Evolutionary conservation across 2,888 invertebrate genomes (phyloP).

Genomic region (Andrena bicolor): DNA sequence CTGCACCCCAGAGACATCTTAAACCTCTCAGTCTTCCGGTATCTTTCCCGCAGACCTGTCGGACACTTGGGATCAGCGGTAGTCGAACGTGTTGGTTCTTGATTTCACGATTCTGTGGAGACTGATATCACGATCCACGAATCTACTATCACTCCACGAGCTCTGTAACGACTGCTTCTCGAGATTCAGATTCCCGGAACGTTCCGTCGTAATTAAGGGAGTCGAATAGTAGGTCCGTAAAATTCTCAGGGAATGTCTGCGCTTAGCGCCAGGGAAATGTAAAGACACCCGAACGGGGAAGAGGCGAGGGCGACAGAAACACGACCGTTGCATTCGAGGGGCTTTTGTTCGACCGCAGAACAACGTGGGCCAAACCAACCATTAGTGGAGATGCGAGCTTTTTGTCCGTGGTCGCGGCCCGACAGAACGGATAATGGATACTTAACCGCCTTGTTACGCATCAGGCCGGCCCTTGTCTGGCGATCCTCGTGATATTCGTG

Average conservation of each 20-base stretch:
- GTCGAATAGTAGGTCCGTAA: too few species aligned
- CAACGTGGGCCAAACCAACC: constrained; percentile 49
- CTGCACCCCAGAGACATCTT: neutral
- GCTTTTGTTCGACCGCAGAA: constrained; percentile 51
- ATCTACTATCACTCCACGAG: too few species aligned
- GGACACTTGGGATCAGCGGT: neutral
- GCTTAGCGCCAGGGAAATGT: neutral
- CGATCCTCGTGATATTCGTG: constrained; percentile 41
- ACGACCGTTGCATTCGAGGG: constrained; percentile 30
- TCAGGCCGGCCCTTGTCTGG: constrained; percentile 48
- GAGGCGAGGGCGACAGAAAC: constrained; percentile 6
- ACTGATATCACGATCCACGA: neutral
- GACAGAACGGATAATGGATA: constrained; percentile 67
- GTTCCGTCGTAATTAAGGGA: too few species aligned
- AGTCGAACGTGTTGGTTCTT: neutral
- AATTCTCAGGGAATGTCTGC: neutral
- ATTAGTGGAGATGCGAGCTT: constrained; percentile 61
- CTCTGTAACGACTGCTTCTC: too few species aligned
- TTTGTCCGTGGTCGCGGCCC: constrained; percentile 59
- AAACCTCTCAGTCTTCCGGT: neutral
- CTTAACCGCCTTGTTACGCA: constrained; percentile 68
- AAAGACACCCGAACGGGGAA: neutral
- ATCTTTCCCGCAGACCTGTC: neutral
- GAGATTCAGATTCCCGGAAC: too few species aligned
- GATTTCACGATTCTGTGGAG: neutral